phyloP scores from a whole-genome alignment of 2,797 vertebrate genomes.

The Bryconaethiops microstoma region DNA sequence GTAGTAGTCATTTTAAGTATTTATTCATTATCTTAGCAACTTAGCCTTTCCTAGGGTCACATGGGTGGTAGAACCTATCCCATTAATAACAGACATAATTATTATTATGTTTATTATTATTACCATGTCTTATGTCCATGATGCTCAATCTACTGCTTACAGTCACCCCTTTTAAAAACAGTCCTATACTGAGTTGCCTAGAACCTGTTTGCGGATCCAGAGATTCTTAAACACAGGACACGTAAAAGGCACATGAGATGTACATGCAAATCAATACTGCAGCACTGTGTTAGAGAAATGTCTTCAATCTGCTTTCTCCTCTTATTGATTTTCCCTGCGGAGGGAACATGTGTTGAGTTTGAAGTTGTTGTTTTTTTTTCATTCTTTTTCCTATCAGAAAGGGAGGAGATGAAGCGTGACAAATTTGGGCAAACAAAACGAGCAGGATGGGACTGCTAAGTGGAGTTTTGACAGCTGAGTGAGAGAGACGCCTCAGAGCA shows the following conservation, averaged over 20 bases:
- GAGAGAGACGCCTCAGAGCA: slow-evolving; percentile 32
- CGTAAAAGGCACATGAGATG: background rate
- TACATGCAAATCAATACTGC: slow-evolving; percentile 11
- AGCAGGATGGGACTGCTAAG: slow-evolving; percentile 37
- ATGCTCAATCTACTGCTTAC: too few species aligned
- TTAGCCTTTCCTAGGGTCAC: too few species aligned
- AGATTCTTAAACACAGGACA: background rate
- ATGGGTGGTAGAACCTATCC: too few species aligned
- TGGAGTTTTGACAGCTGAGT: slow-evolving; percentile 46
- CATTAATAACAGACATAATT: too few species aligned
- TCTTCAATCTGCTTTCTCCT: slow-evolving; percentile 29
- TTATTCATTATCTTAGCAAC: too few species aligned
- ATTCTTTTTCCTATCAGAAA: slow-evolving; percentile 7
- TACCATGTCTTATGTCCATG: too few species aligned
- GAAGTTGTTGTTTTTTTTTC: slow-evolving; percentile 1
- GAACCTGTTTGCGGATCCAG: too few species aligned
- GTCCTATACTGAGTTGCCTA: too few species aligned
- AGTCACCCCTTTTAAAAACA: too few species aligned
- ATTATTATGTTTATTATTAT: too few species aligned
- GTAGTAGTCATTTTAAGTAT: too few species aligned
- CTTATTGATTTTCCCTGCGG: slow-evolving; percentile 38
- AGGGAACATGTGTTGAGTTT: slow-evolving; percentile 12
- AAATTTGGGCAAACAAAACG: slow-evolving; percentile 45
- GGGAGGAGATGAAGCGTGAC: slow-evolving; percentile 31
- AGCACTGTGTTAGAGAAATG: background rate